Conservation (phyloP, 2,113 vertebrate genomes). For the Castor canadensis region DNA sequence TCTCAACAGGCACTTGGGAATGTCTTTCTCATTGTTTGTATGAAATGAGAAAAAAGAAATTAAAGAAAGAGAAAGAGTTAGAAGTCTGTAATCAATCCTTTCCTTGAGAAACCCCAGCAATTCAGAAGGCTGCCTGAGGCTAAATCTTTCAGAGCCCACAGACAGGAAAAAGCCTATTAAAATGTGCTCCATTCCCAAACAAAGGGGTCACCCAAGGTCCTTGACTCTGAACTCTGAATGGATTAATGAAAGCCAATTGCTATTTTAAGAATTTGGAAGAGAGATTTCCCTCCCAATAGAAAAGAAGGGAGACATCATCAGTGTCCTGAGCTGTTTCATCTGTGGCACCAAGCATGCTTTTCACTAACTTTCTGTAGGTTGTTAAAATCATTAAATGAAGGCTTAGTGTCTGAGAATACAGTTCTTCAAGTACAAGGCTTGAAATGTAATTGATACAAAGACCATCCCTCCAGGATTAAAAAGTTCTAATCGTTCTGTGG, state of each 20-base stretch:
- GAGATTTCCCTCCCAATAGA: constrained; percentile 73
- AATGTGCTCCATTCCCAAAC: constrained; percentile 63
- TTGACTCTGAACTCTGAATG: constrained; percentile 68
- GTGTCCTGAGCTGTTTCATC: constrained; percentile 72
- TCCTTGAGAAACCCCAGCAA: constrained; percentile 56
- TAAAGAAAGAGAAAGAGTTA: constrained; percentile 54
- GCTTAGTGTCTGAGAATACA: constrained; percentile 67
- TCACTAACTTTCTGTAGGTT: constrained; percentile 62
- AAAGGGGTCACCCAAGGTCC: constrained; percentile 70
- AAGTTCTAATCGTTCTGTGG: constrained; percentile 64
- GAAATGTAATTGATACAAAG: constrained; percentile 75
- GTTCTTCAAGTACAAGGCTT: constrained; percentile 52
- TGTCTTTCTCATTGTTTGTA: constrained; percentile 59
- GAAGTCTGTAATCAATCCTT: constrained; percentile 62
- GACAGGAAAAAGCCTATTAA: constrained; percentile 68
- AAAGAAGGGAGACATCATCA: constrained; percentile 72
- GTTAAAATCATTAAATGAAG: constrained; percentile 70
- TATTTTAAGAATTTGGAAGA: constrained; percentile 81
- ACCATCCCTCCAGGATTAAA: constrained; percentile 66
- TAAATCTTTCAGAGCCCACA: constrained; percentile 52
- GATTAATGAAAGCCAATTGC: constrained; percentile 80
- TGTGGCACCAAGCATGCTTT: constrained; percentile 51
- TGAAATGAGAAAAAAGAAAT: constrained; percentile 16
- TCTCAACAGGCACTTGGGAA: constrained; percentile 39
- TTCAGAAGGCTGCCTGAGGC: constrained; percentile 29